Percentiles rank a stretch among this genome's conserved stretches.
phyloP scores from a whole-genome alignment of 2,113 vertebrate species.

The Pachyramphus minor region DNA sequence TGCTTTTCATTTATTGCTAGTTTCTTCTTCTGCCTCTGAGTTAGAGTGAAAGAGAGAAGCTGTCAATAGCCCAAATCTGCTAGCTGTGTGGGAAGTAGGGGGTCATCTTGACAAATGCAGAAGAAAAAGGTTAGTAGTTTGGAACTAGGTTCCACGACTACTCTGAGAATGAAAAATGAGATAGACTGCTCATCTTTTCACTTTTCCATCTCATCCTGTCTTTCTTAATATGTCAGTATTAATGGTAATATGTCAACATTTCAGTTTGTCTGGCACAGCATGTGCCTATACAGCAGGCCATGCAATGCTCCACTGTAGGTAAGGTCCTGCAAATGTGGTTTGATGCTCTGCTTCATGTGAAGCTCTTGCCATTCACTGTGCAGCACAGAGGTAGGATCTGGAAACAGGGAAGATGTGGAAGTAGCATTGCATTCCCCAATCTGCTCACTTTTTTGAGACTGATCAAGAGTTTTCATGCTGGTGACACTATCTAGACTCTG shows the following conservation, averaged over 20 bases:
- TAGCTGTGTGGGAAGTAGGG: not conserved
- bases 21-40: not conserved
- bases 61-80: not conserved
- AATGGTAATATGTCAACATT: not conserved
- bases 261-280: not conserved
- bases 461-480: not conserved
- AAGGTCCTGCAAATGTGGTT: not conserved
- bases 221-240: not conserved
- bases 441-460: not conserved
- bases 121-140: not conserved
- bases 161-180: not conserved
- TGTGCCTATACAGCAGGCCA: not conserved
- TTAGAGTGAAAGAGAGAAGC: not conserved
- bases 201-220: not conserved
- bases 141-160: not conserved
- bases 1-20: not conserved
- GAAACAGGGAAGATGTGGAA: not conserved
- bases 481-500: not conserved
- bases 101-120: not conserved
- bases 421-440: not conserved
- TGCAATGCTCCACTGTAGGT: not conserved
- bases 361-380: not conserved
- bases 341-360: not conserved
- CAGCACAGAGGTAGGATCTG: not conserved
- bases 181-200: not conserved